A percentile compares a stretch with the other conserved stretches of the same genome.
phyloP scores from a whole-genome alignment of 2,888 invertebrate genomes.

The Branchipolynoe longqiensis region DNA sequence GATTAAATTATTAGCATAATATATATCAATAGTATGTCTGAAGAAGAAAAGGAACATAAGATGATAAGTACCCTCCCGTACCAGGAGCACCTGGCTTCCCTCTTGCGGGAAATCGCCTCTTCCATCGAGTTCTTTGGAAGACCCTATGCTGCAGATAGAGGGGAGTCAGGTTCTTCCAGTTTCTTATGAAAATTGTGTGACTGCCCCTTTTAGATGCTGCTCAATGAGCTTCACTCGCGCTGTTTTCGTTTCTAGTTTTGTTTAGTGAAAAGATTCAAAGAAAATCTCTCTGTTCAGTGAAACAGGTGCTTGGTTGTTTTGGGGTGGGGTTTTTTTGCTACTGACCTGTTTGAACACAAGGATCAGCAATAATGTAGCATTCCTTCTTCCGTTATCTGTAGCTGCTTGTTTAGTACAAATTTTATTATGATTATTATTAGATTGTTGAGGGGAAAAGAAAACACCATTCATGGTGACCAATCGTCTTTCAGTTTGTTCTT shows the following conservation, averaged over 20 bases:
- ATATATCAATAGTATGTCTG: too few relatives aligned
- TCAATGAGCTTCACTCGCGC: neutral
- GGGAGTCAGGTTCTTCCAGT: conserved; percentile 35
- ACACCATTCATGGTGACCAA: conserved; percentile 17
- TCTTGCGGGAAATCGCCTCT: conserved; percentile 14
- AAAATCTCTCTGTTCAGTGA: too few relatives aligned
- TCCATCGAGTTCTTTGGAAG: neutral
- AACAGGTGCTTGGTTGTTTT: too few relatives aligned
- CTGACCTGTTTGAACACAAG: too few relatives aligned
- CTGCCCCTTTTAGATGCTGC: conserved; percentile 47
- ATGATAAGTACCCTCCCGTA: neutral
- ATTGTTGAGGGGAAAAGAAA: too few relatives aligned
- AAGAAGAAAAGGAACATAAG: neutral
- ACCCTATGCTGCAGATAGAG: conserved; percentile 1
- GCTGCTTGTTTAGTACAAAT: conserved; percentile 41
- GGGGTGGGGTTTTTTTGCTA: conserved; percentile 4
- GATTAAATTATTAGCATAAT: neutral
- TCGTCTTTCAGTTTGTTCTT: conserved; percentile 34
- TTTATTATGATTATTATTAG: conserved; percentile 19
- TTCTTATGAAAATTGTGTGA: conserved; percentile 19
- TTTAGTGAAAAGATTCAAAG: neutral
- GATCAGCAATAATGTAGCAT: conserved; percentile 13
- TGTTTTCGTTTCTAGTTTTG: too few relatives aligned
- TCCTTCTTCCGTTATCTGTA: conserved; percentile 37
- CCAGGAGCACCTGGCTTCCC: conserved; percentile 25